Evolutionary conservation across 2,797 vertebrate species (phyloP).

Genomic region (Etheostoma perlongum): DNA sequence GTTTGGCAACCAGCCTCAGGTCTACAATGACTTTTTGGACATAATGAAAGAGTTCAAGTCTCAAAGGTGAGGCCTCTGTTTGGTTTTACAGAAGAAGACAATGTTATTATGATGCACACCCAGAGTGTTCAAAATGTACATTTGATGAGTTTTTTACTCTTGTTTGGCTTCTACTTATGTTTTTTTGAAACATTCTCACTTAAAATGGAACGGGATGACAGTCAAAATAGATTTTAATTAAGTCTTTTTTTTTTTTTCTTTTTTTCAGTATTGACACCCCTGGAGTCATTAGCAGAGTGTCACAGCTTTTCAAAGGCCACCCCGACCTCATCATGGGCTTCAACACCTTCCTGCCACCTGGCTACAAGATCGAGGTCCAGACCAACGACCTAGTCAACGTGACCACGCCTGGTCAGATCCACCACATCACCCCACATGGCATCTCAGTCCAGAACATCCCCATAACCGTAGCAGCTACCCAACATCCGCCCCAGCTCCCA

Average conservation of each 20-base stretch:
- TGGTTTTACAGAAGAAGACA: neutral
- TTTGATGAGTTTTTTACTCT: neutral
- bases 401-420: constrained; percentile 97
- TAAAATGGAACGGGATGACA: neutral
- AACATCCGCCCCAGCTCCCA: constrained; percentile 60
- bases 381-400: constrained; percentile 98
- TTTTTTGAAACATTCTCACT: neutral
- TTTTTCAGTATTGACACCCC: constrained; percentile 96
- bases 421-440: constrained; percentile 97
- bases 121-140: neutral
- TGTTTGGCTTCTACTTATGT: neutral
- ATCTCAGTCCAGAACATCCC: constrained; percentile 95
- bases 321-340: constrained; percentile 99
- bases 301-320: constrained; percentile 98
- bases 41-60: constrained; percentile 99
- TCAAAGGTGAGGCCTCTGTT: constrained; percentile 88
- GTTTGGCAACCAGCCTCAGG: constrained; percentile 99
- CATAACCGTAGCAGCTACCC: constrained; percentile 78
- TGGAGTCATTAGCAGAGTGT: constrained; percentile 98
- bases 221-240: neutral
- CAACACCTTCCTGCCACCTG: constrained; percentile 98
- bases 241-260: neutral
- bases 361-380: constrained; percentile 99
- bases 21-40: constrained; percentile 99
- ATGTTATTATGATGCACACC: neutral